Base-by-base conservation (phyloP, 2,113 vertebrate species). In the Felis chaus region DNA sequence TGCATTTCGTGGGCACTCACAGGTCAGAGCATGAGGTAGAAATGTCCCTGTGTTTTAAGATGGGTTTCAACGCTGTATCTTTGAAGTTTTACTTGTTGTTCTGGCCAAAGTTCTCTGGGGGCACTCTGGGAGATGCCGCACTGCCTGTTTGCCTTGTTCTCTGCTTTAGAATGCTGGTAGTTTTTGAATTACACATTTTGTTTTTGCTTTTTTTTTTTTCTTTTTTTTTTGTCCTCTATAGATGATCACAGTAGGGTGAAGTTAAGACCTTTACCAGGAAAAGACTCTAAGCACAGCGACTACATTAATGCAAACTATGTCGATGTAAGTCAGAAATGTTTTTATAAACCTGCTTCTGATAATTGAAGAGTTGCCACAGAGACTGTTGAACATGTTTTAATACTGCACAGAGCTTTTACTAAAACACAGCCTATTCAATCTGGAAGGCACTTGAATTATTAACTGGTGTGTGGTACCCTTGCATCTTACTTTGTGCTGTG, bases 231-330 rank as follows among this genome's bases (percentile, higher is more conserved):
- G 85, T 95, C 92, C 97, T 96, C 94, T 94, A 12, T 88, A 99
- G 99, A 99, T 99, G 99, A 99, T 99, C 99, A 99, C 99, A 99
- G 99, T 98, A 99, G 99, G 98, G 99, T 99, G 98, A 99, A 99
- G 98, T 98, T 99, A 97, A 99, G 99, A 98, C 99, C 99, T 97
- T 98, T 99, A 98, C 99, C 99, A 7, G 99, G 99, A 97, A 99
- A 99, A 98, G 99, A 99, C 98, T 99, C 99, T 97, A 99, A 99
- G 99, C 99, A 99, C 99, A 99, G 99, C 53, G 99, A 99, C 99
- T 99, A 99, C 98, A 99, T 99, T 98, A 99, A 99, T 76, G 99
- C 99, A 98, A 99, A 99, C 99, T 99, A 99, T 87, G 99, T 99
- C 0, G 99, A 99, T 96, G 99, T 99, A 99, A 99, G 99, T 99